Percentiles rank a stretch among this genome's conserved stretches.
Evolutionary conservation across 2,113 vertebrate species (phyloP).

Genomic region (Nycticryphes semicollaris): DNA sequence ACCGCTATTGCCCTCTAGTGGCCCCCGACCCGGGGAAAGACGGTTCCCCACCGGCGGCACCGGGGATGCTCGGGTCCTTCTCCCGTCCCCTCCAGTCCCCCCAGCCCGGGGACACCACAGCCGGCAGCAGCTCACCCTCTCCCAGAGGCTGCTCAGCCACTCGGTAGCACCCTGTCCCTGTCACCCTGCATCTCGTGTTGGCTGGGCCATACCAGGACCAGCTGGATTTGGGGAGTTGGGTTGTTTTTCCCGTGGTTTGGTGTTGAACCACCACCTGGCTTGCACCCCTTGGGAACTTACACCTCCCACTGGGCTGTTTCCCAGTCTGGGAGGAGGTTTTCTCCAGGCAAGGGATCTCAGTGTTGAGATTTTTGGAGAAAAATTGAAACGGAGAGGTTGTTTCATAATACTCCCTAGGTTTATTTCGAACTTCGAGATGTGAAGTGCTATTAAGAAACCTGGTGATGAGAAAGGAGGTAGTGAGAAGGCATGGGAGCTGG

Average conservation of each 20-base stretch:
- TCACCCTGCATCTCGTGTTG: neutral
- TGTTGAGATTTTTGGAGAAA: neutral
- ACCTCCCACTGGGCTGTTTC: neutral
- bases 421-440: neutral
- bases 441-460: neutral
- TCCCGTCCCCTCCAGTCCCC: neutral
- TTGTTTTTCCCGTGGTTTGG: rapidly evolving
- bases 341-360: neutral
- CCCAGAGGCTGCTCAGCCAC: neutral
- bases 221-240: rapidly evolving
- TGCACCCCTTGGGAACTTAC: rapidly evolving
- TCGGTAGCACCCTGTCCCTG: no score
- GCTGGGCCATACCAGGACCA: rapidly evolving
- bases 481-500: rapidly evolving
- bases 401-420: neutral
- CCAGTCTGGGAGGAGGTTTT: neutral
- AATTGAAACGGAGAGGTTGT: rapidly evolving
- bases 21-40: neutral
- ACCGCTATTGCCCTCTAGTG: conserved; percentile 53
- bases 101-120: no score
- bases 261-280: neutral
- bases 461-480: neutral
- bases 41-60: neutral
- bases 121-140: neutral
- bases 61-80: neutral